phyloP scores from a whole-genome alignment of 2,888 invertebrate genomes.

The Megaustenia siamemsis region DNA sequence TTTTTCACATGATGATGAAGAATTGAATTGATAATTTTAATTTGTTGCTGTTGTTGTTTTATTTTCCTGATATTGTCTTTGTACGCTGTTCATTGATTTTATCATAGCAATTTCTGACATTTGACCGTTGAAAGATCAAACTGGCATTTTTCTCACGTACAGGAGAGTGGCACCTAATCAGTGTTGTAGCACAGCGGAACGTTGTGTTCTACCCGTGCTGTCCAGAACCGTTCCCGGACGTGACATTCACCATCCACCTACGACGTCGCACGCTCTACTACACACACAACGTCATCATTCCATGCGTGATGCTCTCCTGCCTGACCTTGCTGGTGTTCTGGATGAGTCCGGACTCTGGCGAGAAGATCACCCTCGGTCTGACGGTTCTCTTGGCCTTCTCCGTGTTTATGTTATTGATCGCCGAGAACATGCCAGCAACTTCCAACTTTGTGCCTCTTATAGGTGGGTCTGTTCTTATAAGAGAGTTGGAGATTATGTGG shows the following conservation, averaged over 20 bases:
- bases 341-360: slow-evolving; percentile 80
- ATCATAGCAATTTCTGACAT: too few relatives aligned
- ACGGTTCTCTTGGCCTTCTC: slow-evolving; percentile 80
- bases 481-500: too few relatives aligned
- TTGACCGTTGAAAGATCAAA: too few relatives aligned
- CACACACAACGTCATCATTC: slow-evolving; percentile 79
- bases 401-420: slow-evolving; percentile 80
- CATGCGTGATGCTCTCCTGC: slow-evolving; percentile 80
- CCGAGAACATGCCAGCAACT: slow-evolving; percentile 81
- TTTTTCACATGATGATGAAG: too few relatives aligned
- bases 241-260: slow-evolving; percentile 82
- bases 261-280: slow-evolving; percentile 80
- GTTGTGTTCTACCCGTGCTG: slow-evolving; percentile 78
- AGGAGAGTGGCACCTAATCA: slow-evolving; percentile 77
- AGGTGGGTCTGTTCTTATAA: slow-evolving; percentile 68
- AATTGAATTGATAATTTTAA: too few relatives aligned
- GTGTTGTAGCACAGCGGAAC: slow-evolving; percentile 72
- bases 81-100: too few relatives aligned
- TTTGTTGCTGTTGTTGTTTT: too few relatives aligned
- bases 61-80: too few relatives aligned
- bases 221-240: slow-evolving; percentile 78
- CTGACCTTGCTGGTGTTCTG: slow-evolving; percentile 81
- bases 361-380: slow-evolving; percentile 80
- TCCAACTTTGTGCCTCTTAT: slow-evolving; percentile 81
- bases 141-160: background rate